Percentiles rank a stretch among this genome's conserved stretches.
phyloP scores from a whole-genome alignment of 2,888 invertebrate species.

The Sussaba pulchella region DNA sequence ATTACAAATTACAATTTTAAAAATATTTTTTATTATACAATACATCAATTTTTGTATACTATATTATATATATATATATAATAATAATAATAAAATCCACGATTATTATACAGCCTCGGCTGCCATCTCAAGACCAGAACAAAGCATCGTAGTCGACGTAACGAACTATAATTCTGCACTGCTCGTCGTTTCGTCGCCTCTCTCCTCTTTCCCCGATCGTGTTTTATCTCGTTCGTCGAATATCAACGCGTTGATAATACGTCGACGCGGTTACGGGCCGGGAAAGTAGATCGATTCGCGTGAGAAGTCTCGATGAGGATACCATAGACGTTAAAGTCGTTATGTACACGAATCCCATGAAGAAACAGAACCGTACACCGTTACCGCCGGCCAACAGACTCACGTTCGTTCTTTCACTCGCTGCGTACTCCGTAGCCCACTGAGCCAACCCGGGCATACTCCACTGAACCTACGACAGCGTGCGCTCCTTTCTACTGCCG shows the following conservation, averaged over 20 bases:
- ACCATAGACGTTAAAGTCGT: conserved; percentile 32
- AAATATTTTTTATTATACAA: no score
- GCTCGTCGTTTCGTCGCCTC: no score
- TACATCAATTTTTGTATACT: no score
- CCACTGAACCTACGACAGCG: conserved; percentile 55
- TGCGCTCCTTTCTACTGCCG: conserved; percentile 58
- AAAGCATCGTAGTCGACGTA: no score
- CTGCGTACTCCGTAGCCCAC: conserved; percentile 44
- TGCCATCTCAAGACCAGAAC: no score
- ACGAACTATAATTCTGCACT: no score
- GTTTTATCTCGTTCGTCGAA: conserved; percentile 37
- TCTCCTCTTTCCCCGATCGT: conserved; percentile 9
- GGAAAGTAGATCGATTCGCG: conserved; percentile 72
- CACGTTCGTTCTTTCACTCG: conserved; percentile 39
- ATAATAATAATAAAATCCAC: no score
- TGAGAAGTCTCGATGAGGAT: conserved; percentile 63
- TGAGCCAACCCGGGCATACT: conserved; percentile 52
- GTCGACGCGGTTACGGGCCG: conserved; percentile 29
- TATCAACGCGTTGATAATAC: conserved; percentile 48
- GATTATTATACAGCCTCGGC: no score
- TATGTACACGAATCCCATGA: not conserved
- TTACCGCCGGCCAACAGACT: conserved; percentile 7
- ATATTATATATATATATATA: no score
- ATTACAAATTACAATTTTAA: no score
- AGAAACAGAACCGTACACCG: conserved; percentile 30